A percentile compares a stretch with the other conserved stretches of the same genome.
phyloP scores from a whole-genome alignment of 1,140 invertebrate genomes.

The Gryllus bimaculatus region DNA sequence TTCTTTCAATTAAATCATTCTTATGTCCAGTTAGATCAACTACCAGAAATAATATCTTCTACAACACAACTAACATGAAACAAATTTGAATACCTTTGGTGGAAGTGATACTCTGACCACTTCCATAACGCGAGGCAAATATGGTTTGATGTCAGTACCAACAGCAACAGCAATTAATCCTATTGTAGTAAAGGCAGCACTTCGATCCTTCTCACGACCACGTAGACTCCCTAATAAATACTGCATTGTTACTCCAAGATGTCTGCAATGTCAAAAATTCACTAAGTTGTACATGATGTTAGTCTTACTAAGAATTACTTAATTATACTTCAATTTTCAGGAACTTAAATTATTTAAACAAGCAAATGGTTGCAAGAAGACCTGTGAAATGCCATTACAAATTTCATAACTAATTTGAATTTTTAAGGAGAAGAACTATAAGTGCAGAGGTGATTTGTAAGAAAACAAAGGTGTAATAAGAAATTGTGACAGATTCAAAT shows the following conservation, averaged over 20 bases:
- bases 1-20: background rate
- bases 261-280: conserved; percentile 36
- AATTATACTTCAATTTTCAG: too few species aligned
- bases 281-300: too few species aligned
- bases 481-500: too few species aligned
- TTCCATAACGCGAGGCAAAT: conserved; percentile 79
- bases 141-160: conserved; percentile 65
- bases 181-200: conserved; percentile 78
- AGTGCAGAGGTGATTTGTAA: too few species aligned
- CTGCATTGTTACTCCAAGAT: conserved; percentile 64
- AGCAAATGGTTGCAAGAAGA: too few species aligned
- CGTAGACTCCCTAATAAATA: conserved; percentile 68
- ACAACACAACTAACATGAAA: background rate
- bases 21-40: background rate
- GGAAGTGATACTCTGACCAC: conserved; percentile 73
- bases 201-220: conserved; percentile 71
- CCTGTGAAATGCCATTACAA: too few species aligned
- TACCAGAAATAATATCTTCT: background rate
- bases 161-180: conserved; percentile 88
- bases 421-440: too few species aligned
- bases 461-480: too few species aligned
- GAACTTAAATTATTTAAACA: too few species aligned
- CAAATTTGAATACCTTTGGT: conserved; percentile 42
- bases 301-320: too few species aligned
- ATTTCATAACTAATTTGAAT: too few species aligned